A percentile compares a stretch with the other conserved stretches of the same genome.
Conservation (phyloP, 2,113 vertebrate genomes). For the Corynorhinus townsendii region DNA sequence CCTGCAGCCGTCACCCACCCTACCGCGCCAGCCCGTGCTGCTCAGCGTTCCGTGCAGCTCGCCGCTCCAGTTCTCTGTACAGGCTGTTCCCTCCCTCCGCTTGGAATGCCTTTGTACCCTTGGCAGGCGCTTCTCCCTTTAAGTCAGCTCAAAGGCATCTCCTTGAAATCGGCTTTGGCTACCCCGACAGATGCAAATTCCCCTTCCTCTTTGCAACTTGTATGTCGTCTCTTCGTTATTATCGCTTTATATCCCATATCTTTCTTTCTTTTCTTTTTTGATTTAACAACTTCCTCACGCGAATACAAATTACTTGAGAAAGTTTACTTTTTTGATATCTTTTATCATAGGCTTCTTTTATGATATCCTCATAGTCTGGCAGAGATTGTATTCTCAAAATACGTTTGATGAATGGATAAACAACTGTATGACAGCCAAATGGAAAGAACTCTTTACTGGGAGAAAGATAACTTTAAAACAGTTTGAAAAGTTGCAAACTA, state of each 20-base stretch:
- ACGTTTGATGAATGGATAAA: background rate
- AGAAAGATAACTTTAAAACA: background rate
- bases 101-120: background rate
- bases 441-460: background rate
- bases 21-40: accelerated
- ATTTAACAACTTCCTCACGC: background rate
- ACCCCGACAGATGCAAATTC: background rate
- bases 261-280: background rate
- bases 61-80: too few relatives aligned
- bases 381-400: background rate
- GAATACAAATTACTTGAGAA: background rate
- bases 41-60: background rate
- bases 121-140: background rate
- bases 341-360: background rate
- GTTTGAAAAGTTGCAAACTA: background rate
- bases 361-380: background rate
- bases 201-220: background rate
- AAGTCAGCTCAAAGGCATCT: background rate
- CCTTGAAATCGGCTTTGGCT: background rate
- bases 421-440: background rate
- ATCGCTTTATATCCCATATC: background rate
- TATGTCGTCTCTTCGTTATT: background rate
- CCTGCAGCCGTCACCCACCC: background rate
- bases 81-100: background rate
- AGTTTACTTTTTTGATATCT: background rate